A percentile compares a stretch with the other conserved stretches of the same genome.
These are phyloP conservation scores for Oryzaephilus surinamensis DNA, from an alignment of 1,140 invertebrate genomes.

Conservation along the genomic window DNA sequence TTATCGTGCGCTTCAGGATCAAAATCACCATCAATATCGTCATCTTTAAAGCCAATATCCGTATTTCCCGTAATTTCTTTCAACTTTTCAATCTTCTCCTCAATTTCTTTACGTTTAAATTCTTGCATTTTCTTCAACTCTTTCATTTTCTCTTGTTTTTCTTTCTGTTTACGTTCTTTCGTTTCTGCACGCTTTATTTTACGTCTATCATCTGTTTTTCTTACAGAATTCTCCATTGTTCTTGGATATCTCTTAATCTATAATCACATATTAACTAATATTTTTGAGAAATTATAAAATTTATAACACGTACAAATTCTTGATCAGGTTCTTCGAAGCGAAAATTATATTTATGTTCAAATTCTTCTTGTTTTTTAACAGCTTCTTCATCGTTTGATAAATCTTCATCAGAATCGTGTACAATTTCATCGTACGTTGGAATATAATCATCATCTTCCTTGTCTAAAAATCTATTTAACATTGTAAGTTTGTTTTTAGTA, in stretches of 20 bases:
- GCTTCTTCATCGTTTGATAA: constrained; percentile 73
- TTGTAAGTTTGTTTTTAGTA: constrained; percentile 2
- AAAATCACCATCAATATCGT: constrained; percentile 78
- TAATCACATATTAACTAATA: constrained; percentile 24
- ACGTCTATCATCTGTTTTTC: constrained; percentile 68
- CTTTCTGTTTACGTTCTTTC: constrained; percentile 68
- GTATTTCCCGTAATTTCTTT: constrained; percentile 64
- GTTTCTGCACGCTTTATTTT: constrained; percentile 65
- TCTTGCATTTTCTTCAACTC: constrained; percentile 81
- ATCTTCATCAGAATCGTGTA: constrained; percentile 55
- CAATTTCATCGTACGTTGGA: constrained; percentile 57
- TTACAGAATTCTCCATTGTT: constrained; percentile 71
- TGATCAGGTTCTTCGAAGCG: constrained; percentile 93
- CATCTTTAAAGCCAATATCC: constrained; percentile 39
- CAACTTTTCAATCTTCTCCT: constrained; percentile 77
- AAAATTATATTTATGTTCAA: constrained; percentile 94
- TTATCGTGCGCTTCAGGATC: constrained; percentile 82
- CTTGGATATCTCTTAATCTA: constrained; percentile 83
- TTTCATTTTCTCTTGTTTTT: constrained; percentile 72
- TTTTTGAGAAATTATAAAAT: too few species aligned
- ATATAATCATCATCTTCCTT: constrained; percentile 48
- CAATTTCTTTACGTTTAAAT: constrained; percentile 81
- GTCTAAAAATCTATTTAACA: constrained; percentile 36
- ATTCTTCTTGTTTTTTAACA: constrained; percentile 74
- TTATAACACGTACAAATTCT: constrained; percentile 64